Evolutionary conservation across 2,797 vertebrate genomes (phyloP), one percentile per base, ranked within the genome.

Genomic region (Distichodus sexfasciatus): DNA sequence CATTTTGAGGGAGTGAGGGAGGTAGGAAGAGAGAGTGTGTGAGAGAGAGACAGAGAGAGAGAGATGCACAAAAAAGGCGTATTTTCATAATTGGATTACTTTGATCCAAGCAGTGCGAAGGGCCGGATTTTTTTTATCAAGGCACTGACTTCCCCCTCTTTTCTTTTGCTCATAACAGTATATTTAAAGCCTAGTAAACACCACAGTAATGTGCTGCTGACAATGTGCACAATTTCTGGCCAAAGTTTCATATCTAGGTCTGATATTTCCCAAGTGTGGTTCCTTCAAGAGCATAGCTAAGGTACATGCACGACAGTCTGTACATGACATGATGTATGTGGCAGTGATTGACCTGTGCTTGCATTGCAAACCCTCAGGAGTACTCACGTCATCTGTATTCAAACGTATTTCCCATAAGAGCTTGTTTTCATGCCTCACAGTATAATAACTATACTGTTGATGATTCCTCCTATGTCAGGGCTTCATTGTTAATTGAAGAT

Each of bases 1-100:
- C 60, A 79, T 61, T 15, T 50, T 23, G 50, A 74, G 58, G 48
- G 29, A 6, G 6, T n/a, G 7, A 33, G 3, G 23, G 26, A 66
- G 28, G 24, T 55, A 28, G 12, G 41, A 31, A 60, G 6, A 61
- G 61, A 38, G n/a, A 12, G 14, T 44, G 28, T 6, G 26, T 50
- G 9, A 4, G 15, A 40, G 62, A 61, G 8, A 64, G 7, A 36
- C 4, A 33, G 31, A 41, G 38, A 41, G 38, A 46, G 5, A 46
- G 17, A 59, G 4, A 35, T 14, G 53, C 23, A 43, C 23, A 54
- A 65, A 65, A 59, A 48, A 10, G 0, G 3, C 11, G 40, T 21
- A 44, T 71, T 69, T 70, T 60, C 38, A 71, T 69, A 74, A 71
- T 75, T 75, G 54, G 48, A 81, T 79, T 74, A 76, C 60, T 66